A percentile compares a stretch with the other conserved stretches of the same genome.
Conservation (phyloP, 2,888 invertebrate genomes). For the Cantharis rufa region DNA sequence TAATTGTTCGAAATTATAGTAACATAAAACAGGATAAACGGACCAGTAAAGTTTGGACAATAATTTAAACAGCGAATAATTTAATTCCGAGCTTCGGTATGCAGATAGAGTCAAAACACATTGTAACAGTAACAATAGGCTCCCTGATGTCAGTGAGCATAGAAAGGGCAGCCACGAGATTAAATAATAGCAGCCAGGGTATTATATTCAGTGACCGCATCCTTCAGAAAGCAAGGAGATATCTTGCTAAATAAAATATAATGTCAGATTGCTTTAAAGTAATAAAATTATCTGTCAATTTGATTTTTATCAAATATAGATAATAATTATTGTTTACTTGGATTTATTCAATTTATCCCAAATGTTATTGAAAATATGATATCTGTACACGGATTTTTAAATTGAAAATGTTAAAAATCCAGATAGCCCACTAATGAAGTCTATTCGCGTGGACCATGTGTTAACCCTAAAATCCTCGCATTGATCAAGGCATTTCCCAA, state of each 20-base stretch:
- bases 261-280: background rate
- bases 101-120: slow-evolving; percentile 23
- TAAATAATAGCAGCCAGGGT: slow-evolving; percentile 38
- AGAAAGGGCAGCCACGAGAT: slow-evolving; percentile 33
- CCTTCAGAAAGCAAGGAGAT: slow-evolving; percentile 33
- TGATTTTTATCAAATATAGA: background rate
- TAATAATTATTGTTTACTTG: background rate
- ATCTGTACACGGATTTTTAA: background rate
- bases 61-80: slow-evolving; percentile 27
- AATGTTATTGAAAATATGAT: background rate
- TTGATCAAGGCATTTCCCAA: slow-evolving; percentile 39
- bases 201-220: slow-evolving; percentile 33
- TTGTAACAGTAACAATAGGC: slow-evolving; percentile 34
- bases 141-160: slow-evolving; percentile 30
- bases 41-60: slow-evolving; percentile 22
- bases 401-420: background rate
- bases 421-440: slow-evolving; percentile 29
- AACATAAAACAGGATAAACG: slow-evolving; percentile 25
- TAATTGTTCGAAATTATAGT: slow-evolving; percentile 19
- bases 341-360: background rate
- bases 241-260: slow-evolving; percentile 15
- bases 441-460: slow-evolving; percentile 31
- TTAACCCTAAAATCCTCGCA: slow-evolving; percentile 31
- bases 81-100: slow-evolving; percentile 24
- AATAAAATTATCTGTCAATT: background rate